A percentile compares a stretch with the other conserved stretches of the same genome.
Conservation (phyloP, 2,113 vertebrate genomes). For the Cyprinodon tularosa region DNA sequence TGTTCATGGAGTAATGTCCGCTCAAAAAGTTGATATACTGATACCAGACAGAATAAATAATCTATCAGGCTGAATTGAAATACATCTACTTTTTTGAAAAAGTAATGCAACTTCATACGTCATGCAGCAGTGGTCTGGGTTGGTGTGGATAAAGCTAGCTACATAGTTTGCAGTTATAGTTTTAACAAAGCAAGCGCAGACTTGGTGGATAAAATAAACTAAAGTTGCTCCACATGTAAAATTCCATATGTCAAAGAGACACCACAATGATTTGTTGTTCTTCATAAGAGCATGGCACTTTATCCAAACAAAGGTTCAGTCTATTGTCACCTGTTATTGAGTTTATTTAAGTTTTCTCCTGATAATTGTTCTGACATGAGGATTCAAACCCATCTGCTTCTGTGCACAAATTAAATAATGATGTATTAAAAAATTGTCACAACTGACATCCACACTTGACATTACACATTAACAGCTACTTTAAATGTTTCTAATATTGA, state of each 20-base stretch:
- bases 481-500: neutral
- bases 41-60: slow-evolving; percentile 21
- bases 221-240: too few species aligned
- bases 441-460: slow-evolving; percentile 6
- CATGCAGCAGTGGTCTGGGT: slow-evolving; percentile 16
- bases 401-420: slow-evolving; percentile 31
- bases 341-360: neutral
- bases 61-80: slow-evolving; percentile 43
- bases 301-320: neutral
- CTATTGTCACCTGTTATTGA: neutral
- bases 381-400: slow-evolving; percentile 39
- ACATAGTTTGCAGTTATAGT: neutral
- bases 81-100: slow-evolving; percentile 1
- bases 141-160: slow-evolving; percentile 10
- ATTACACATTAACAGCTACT: neutral
- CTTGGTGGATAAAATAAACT: too few species aligned
- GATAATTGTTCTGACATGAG: slow-evolving; percentile 35
- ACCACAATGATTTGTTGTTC: too few species aligned
- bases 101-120: slow-evolving; percentile 13
- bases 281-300: too few species aligned
- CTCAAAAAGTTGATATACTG: slow-evolving; percentile 34
- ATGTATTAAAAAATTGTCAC: slow-evolving; percentile 38
- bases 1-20: slow-evolving; percentile 56
- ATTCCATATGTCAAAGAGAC: too few species aligned
- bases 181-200: neutral